Evolutionary conservation across 2,888 invertebrate genomes (phyloP), one percentile per base, ranked within the genome.

Genomic region (Pandemis corylana): DNA sequence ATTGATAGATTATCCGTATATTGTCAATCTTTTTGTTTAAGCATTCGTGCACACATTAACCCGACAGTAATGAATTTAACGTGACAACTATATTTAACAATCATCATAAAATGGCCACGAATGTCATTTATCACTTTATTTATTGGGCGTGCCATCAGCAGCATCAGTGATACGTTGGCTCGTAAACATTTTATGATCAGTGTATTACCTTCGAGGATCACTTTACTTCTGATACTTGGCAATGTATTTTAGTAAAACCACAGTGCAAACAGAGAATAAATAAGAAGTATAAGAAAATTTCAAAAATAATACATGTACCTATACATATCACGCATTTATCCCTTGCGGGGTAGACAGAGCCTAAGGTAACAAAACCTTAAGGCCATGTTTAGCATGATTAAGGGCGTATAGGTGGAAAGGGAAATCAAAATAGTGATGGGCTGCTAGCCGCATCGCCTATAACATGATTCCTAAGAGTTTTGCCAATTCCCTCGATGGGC

Each of bases 121-220:
- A 28, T 64, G 46, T 64, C 44, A 64, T 64, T 64, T 46, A 64
- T 46, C 46, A 15, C 64, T 20, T 20, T 20, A 64, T 64, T 44
- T 49, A 13, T 49, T 49, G 28, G 28, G 46, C 28, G 6, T 46
- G 28, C 44, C 64, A 65, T 49, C 49, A 13, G 41, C 53, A 15
- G 53, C 41, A 44, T 59, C 20, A 44, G 41, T 49, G 62, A 72
- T 64, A 61, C 51, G 59, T 36, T 51, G 36, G 44, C 61, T 9
- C 75, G 65, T 71, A 71, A 75, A 75, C 56, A 67, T 75, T 71
- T 75, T 75, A 75, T 62, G 70, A 62, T 49, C 15, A n/a, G n/a
- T 53, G 63, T 71, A 63, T 75, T 53, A 71, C 75, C 71, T 75
- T 65, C 61, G 69, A 69, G 70, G 9, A 69, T 53, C 59, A 69